These are phyloP conservation scores for Conchocele bisecta DNA, from an alignment of 2,888 invertebrate genomes.

Conservation along the genomic window DNA sequence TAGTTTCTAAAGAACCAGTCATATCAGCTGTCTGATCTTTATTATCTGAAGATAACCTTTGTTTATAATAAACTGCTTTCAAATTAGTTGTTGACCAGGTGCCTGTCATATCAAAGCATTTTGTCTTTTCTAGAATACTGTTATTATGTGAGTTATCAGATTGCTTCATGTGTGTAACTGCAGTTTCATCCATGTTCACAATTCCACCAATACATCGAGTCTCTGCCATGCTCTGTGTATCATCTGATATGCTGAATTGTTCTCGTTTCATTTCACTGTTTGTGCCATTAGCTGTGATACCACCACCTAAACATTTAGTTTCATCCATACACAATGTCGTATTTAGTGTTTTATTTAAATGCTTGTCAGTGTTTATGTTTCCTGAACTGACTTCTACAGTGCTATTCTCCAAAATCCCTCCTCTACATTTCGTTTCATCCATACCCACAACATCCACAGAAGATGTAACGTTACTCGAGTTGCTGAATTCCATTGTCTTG, in stretches of 20 bases:
- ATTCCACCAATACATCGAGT: constrained; percentile 10
- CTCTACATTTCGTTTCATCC: constrained; percentile 21
- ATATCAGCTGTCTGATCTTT: not conserved
- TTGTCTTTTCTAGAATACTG: not conserved
- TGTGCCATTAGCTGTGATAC: not conserved
- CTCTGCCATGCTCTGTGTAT: constrained; percentile 1
- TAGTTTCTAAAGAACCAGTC: no score
- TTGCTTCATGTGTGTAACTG: no score
- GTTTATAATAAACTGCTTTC: not conserved
- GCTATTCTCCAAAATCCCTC: constrained; percentile 16
- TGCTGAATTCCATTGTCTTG: constrained; percentile 3
- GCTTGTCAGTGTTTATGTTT: no score
- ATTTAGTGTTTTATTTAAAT: constrained; percentile 1
- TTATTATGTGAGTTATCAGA: no score
- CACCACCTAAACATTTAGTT: constrained; percentile 12
- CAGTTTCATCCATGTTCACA: no score
- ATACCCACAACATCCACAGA: no score
- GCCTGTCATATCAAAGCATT: not conserved
- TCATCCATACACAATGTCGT: constrained; percentile 12
- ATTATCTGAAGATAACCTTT: no score
- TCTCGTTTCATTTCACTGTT: no score
- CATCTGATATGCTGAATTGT: constrained; percentile 1
- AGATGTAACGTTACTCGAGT: no score
- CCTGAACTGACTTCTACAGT: no score
- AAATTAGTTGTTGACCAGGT: no score